Evolutionary conservation across 2,888 invertebrate species (phyloP).

Genomic region (Abscondita cerata): DNA sequence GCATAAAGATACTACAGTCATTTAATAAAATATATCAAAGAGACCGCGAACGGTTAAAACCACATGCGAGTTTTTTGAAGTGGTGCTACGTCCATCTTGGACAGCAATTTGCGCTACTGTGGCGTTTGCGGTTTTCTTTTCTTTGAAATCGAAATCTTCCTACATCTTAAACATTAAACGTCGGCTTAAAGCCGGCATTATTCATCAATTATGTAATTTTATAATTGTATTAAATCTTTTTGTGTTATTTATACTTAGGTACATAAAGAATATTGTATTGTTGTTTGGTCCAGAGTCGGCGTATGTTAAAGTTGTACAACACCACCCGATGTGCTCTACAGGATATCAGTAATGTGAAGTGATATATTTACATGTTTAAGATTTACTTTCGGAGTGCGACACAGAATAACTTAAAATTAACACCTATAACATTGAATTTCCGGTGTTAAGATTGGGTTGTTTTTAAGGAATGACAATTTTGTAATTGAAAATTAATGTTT

Average conservation of each 20-base stretch:
- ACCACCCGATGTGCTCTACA: slow-evolving; percentile 4
- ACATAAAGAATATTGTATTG: too few species aligned
- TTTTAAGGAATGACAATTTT: too few species aligned
- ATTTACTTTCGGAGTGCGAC: not conserved
- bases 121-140: slow-evolving; percentile 14
- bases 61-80: slow-evolving; percentile 15
- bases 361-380: slow-evolving; percentile 3
- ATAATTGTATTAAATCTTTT: too few species aligned
- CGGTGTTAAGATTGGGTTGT: not conserved
- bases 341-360: not conserved
- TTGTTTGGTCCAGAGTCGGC: not conserved
- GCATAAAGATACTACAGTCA: not conserved
- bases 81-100: slow-evolving; percentile 1
- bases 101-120: slow-evolving; percentile 22
- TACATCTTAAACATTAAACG: too few species aligned
- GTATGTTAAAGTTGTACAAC: not conserved
- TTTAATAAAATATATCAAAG: slow-evolving; percentile 22
- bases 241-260: too few species aligned
- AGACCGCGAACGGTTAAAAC: slow-evolving; percentile 16
- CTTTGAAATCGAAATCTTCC: not conserved
- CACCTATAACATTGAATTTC: not conserved
- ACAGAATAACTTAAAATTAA: not conserved
- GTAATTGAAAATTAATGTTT: too few species aligned
- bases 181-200: too few species aligned
- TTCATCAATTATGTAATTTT: too few species aligned